A percentile compares a stretch with the other conserved stretches of the same genome.
These are phyloP conservation scores for Latrodectus geometricus DNA, from an alignment of 1,140 invertebrate genomes.

Conservation along the genomic window DNA sequence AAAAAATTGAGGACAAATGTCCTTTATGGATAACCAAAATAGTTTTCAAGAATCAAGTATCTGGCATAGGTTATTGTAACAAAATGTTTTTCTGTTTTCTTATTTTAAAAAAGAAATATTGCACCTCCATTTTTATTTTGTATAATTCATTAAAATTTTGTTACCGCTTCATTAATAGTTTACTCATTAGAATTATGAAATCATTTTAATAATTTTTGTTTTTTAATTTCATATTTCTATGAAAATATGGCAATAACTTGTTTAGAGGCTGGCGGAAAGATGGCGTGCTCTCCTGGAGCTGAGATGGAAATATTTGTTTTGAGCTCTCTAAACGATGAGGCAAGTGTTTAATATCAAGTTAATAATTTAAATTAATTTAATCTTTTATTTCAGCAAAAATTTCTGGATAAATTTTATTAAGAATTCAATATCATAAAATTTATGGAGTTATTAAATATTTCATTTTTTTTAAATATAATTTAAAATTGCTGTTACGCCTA, in stretches of 20 bases:
- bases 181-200: too few relatives aligned
- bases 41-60: too few relatives aligned
- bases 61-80: too few relatives aligned
- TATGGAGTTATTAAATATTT: slow-evolving; percentile 17
- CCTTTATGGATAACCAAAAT: too few relatives aligned
- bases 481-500: slow-evolving; percentile 61
- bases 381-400: background rate
- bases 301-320: slow-evolving; percentile 59
- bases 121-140: background rate
- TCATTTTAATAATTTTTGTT: background rate
- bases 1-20: too few relatives aligned
- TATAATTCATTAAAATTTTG: background rate
- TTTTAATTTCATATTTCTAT: slow-evolving; percentile 54
- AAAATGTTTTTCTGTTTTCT: too few relatives aligned
- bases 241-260: slow-evolving; percentile 56
- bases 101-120: background rate
- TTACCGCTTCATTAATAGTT: too few relatives aligned
- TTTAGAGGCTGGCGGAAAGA: slow-evolving; percentile 53
- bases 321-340: slow-evolving; percentile 44
- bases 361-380: background rate
- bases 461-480: slow-evolving; percentile 57
- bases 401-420: background rate
- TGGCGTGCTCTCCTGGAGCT: slow-evolving; percentile 50
- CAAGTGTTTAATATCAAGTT: background rate
- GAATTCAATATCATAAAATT: background rate